Evolutionary conservation across 2,888 invertebrate genomes (phyloP).

Genomic region (Cephus spinipes): DNA sequence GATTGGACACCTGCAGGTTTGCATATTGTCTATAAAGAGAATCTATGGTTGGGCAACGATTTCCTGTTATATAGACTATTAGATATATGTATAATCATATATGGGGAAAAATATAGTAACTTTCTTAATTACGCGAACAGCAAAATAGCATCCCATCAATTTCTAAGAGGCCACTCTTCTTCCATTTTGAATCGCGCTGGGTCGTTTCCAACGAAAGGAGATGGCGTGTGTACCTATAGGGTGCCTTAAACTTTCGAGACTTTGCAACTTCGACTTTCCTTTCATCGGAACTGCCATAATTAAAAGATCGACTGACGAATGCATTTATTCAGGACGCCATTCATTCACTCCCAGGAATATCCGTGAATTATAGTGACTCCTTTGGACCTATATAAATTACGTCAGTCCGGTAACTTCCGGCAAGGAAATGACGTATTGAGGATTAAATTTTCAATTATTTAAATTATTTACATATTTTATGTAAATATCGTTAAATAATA

Average conservation of each 20-base stretch:
- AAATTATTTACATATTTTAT: neutral
- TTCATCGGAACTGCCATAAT: slow-evolving; percentile 41
- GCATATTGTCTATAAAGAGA: neutral
- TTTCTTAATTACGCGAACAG: neutral
- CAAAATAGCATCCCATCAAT: slow-evolving; percentile 2
- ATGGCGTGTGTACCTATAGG: neutral
- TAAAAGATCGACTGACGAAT: slow-evolving; percentile 38
- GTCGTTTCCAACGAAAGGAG: neutral
- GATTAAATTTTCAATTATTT: neutral
- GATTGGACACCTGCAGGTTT: neutral
- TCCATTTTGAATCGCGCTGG: neutral
- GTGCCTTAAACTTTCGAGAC: neutral
- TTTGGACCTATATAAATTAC: slow-evolving; percentile 24
- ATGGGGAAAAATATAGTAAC: neutral
- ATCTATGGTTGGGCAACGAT: neutral
- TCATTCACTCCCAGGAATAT: slow-evolving; percentile 38
- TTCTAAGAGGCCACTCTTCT: neutral
- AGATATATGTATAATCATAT: neutral
- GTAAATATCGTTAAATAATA: neutral
- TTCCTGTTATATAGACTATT: neutral
- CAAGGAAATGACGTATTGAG: neutral
- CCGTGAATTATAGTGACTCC: slow-evolving; percentile 47
- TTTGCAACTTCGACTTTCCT: neutral
- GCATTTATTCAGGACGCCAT: slow-evolving; percentile 13
- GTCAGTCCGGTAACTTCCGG: neutral